phyloP scores from a whole-genome alignment of 2,888 invertebrate species.

The Noctua pronuba region DNA sequence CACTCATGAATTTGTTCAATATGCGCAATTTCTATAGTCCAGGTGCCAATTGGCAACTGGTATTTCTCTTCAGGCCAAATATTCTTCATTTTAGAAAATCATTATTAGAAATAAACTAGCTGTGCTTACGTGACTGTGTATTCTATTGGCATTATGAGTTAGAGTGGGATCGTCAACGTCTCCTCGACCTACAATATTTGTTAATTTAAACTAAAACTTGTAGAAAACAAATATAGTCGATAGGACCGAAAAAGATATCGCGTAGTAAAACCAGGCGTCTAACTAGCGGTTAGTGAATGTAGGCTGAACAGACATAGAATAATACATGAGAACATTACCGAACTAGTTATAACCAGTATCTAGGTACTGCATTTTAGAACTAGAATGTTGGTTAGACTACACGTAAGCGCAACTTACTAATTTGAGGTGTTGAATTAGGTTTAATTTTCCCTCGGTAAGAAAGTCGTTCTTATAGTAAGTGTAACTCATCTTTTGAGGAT shows the following conservation, averaged over 20 bases:
- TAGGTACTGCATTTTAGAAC: conserved; percentile 40
- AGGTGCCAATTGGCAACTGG: conserved; percentile 1
- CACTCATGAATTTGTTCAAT: background rate
- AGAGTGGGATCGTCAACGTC: background rate
- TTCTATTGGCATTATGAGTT: background rate
- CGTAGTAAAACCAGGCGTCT: conserved; percentile 35
- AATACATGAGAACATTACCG: conserved; percentile 54
- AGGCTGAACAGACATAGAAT: conserved; percentile 51
- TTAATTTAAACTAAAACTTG: background rate
- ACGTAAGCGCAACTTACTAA: conserved; percentile 22
- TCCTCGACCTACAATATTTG: background rate
- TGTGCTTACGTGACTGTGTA: background rate
- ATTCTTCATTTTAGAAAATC: background rate
- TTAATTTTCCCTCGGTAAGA: background rate
- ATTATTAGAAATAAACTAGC: background rate
- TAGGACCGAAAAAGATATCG: conserved; percentile 27
- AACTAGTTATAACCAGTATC: conserved; percentile 34
- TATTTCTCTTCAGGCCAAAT: background rate
- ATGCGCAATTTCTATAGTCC: background rate
- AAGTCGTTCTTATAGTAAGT: background rate
- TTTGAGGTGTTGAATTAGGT: background rate
- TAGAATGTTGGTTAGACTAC: conserved; percentile 32
- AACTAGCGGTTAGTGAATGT: conserved; percentile 51
- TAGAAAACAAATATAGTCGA: background rate
- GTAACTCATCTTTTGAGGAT: background rate